phyloP scores from a whole-genome alignment of 2,113 vertebrate species.

The Ramphastos sulfuratus region DNA sequence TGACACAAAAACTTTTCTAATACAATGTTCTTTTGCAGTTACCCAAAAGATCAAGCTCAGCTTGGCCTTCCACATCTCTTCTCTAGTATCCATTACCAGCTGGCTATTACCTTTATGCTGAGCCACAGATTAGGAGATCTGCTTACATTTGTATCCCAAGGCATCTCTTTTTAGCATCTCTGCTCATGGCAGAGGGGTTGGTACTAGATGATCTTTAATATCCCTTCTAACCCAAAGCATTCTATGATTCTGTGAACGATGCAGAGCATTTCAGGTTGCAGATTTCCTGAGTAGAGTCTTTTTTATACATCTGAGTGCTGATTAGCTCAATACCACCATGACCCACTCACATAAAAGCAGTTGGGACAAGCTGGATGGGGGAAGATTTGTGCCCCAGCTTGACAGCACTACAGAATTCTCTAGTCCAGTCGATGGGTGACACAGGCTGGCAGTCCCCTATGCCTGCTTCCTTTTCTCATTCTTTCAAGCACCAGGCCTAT shows the following conservation, averaged over 20 bases:
- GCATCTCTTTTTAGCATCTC: neutral
- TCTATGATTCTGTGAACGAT: too few species aligned
- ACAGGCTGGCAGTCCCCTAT: neutral
- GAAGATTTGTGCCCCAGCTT: neutral
- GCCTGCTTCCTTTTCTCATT: neutral
- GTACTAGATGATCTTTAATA: too few species aligned
- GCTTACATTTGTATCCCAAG: neutral
- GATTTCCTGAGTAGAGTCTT: neutral
- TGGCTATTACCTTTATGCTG: neutral
- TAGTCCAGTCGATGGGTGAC: neutral
- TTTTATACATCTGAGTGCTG: neutral
- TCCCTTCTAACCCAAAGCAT: too few species aligned
- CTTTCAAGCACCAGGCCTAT: neutral
- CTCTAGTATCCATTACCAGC: neutral
- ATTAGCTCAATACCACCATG: neutral
- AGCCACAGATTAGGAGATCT: neutral
- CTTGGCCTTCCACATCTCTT: neutral
- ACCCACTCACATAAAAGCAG: neutral
- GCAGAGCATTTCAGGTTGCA: neutral
- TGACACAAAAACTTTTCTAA: conserved; percentile 19
- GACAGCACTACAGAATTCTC: neutral
- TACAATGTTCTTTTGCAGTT: neutral
- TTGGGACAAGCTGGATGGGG: neutral
- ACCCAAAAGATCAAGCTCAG: neutral
- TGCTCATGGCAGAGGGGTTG: neutral